Evolutionary conservation across 2,113 vertebrate genomes (phyloP).

Genomic region (human): DNA sequence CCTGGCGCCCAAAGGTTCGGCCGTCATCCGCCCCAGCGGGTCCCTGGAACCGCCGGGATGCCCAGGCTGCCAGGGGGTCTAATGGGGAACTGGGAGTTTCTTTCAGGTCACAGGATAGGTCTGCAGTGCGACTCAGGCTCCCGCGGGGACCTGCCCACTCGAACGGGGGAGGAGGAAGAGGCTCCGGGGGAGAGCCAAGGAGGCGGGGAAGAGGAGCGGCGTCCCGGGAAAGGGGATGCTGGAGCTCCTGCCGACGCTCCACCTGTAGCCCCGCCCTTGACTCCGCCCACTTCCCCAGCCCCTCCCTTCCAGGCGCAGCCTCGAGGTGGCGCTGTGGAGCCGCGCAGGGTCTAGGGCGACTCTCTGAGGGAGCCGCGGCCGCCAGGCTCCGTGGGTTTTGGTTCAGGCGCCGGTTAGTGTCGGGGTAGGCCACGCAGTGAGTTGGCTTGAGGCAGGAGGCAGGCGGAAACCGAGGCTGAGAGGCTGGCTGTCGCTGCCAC

Average conservation of each 20-base stretch:
- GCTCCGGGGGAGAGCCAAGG: accelerated
- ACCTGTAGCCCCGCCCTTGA: accelerated
- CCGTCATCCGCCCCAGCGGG: not conserved
- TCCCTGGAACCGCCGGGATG: not conserved
- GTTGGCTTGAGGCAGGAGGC: not conserved
- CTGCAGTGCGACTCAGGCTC: not conserved
- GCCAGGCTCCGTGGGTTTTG: accelerated
- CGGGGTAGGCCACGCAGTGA: not conserved
- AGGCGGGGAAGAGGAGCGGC: accelerated
- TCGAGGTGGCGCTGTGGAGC: not conserved
- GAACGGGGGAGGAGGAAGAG: not conserved
- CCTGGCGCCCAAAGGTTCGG: not conserved
- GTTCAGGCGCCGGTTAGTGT: not conserved
- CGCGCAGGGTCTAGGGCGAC: accelerated
- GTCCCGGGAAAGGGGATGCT: accelerated
- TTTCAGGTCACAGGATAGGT: not conserved
- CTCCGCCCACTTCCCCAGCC: accelerated
- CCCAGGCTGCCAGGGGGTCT: not conserved
- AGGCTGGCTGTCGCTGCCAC: not conserved
- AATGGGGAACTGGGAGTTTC: not conserved
- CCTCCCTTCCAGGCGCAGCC: not conserved
- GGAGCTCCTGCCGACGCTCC: accelerated
- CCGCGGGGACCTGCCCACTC: accelerated
- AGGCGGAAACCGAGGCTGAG: not conserved
- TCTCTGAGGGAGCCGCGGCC: accelerated